Conservation (phyloP, 2,113 vertebrate genomes). For the Phylloscopus trochiloides region DNA sequence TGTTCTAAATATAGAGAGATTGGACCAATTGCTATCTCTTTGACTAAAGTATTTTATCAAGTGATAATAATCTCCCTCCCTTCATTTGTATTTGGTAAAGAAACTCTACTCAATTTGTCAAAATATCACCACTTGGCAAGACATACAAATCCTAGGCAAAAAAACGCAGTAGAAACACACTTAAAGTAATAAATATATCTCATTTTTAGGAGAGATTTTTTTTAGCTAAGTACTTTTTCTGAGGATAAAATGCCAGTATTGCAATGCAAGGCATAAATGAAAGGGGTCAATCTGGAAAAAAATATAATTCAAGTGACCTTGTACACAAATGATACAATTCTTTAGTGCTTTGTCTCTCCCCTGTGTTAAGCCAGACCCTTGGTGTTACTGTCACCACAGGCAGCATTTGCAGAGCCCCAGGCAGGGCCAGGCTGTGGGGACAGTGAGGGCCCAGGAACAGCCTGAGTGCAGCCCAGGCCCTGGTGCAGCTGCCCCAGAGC, state of each 20-base stretch:
- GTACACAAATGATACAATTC: background rate
- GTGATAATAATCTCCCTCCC: background rate
- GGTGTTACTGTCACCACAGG: rapidly evolving
- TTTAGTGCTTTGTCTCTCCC: background rate
- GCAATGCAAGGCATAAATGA: background rate
- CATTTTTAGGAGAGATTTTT: background rate
- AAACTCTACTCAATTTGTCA: background rate
- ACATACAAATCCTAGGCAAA: background rate
- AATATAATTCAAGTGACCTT: background rate
- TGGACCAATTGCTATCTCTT: background rate
- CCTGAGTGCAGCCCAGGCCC: background rate
- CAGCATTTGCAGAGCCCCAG: background rate
- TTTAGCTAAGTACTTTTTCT: background rate
- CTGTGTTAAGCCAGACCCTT: background rate
- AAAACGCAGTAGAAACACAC: background rate
- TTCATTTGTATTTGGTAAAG: background rate
- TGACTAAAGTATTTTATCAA: background rate
- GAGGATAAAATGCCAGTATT: background rate
- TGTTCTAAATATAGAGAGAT: background rate
- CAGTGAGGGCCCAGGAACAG: rapidly evolving
- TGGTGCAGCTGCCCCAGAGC: background rate
- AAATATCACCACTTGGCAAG: background rate
- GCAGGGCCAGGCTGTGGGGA: background rate
- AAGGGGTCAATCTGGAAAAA: background rate
- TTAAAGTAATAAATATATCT: background rate